A percentile compares a stretch with the other conserved stretches of the same genome.
phyloP scores from a whole-genome alignment of 1,140 invertebrate genomes.

The Drosophila chauvacae region DNA sequence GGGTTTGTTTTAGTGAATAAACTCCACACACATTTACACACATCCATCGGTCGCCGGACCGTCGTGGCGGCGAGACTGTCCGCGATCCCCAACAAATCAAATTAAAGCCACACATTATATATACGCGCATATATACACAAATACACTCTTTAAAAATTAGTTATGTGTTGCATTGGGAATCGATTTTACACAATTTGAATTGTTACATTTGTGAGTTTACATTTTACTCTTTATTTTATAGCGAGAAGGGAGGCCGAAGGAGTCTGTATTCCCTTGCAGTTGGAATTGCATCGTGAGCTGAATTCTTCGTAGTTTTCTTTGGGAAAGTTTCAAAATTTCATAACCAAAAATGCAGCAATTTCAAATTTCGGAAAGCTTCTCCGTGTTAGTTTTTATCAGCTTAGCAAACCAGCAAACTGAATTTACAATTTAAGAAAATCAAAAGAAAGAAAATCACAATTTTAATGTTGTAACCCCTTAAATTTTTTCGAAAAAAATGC shows the following conservation, averaged over 20 bases:
- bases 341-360: neutral
- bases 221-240: too few species aligned
- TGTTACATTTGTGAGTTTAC: neutral
- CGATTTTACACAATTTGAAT: neutral
- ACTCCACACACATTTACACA: conserved; percentile 13
- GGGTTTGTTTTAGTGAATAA: conserved; percentile 29
- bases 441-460: neutral
- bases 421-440: neutral
- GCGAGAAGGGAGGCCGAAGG: neutral
- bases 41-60: conserved; percentile 14
- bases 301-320: too few species aligned
- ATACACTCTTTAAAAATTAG: conserved; percentile 33
- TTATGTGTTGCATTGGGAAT: neutral
- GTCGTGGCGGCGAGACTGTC: neutral
- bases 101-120: conserved; percentile 43
- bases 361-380: neutral
- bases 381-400: neutral
- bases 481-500: neutral
- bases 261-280: too few species aligned
- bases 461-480: neutral
- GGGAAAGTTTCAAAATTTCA: neutral
- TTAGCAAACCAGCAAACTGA: neutral
- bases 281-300: too few species aligned
- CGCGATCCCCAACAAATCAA: conserved; percentile 23
- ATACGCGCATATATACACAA: conserved; percentile 44